A percentile compares a stretch with the other conserved stretches of the same genome.
phyloP scores from a whole-genome alignment of 2,888 invertebrate species.

The Chesias legatella region DNA sequence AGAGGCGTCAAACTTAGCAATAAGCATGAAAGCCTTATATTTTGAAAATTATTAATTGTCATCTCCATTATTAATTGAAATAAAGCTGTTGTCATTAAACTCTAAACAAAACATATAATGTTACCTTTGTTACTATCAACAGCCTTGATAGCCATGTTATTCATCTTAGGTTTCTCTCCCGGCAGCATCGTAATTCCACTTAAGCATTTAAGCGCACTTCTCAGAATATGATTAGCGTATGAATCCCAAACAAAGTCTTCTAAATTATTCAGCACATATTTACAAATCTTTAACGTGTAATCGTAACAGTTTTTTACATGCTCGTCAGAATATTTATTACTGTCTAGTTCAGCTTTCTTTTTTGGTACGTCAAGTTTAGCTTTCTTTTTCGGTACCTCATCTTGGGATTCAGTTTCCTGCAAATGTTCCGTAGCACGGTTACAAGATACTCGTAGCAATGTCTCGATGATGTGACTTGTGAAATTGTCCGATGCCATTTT shows the following conservation, averaged over 20 bases:
- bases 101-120: no score
- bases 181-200: conserved; percentile 82
- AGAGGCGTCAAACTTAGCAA: no score
- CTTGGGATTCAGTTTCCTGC: conserved; percentile 37
- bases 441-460: conserved; percentile 80
- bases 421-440: conserved; percentile 70
- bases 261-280: conserved; percentile 89
- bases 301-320: conserved; percentile 80
- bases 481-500: conserved; percentile 87
- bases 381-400: conserved; percentile 50
- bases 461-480: conserved; percentile 89
- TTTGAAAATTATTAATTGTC: no score
- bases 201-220: conserved; percentile 85
- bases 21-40: no score
- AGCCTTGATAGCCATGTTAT: conserved; percentile 53
- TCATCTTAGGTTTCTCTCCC: conserved; percentile 63
- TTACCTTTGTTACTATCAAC: conserved; percentile 47
- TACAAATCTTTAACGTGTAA: conserved; percentile 85
- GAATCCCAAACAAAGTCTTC: conserved; percentile 91
- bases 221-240: conserved; percentile 88
- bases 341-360: conserved; percentile 45
- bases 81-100: no score
- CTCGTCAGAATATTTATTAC: conserved; percentile 55
- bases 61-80: no score
- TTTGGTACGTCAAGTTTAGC: conserved; percentile 49